Conservation (phyloP, 2,888 invertebrate species). For the Netelia melanura region DNA sequence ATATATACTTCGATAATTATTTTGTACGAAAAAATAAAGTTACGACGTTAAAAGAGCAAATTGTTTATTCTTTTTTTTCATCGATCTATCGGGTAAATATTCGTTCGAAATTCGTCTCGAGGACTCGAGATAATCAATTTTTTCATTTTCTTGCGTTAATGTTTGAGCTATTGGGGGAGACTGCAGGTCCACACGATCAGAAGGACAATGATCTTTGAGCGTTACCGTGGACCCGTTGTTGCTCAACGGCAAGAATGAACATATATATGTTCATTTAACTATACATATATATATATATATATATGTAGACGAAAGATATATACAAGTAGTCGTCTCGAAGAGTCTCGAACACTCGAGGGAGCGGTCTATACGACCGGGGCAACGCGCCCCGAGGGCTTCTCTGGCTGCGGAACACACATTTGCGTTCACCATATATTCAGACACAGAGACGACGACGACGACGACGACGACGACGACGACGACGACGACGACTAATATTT, state of each 20-base stretch:
- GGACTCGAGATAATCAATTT: background rate
- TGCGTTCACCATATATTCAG: slow-evolving; percentile 29
- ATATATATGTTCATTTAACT: background rate
- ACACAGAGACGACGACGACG: slow-evolving; percentile 13
- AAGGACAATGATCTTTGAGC: slow-evolving; percentile 77
- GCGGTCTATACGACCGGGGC: slow-evolving; percentile 67
- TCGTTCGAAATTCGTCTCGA: background rate
- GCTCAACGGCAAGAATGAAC: slow-evolving; percentile 65
- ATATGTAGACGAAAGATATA: background rate
- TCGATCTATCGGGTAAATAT: background rate
- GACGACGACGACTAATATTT: slow-evolving; percentile 75
- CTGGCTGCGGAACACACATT: slow-evolving; percentile 50
- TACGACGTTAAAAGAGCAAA: background rate
- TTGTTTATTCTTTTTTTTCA: background rate
- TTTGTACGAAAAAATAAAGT: background rate
- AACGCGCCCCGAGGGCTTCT: slow-evolving; percentile 53
- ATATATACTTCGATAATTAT: background rate
- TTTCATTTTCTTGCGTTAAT: slow-evolving; percentile 1
- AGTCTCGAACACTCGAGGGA: slow-evolving; percentile 71
- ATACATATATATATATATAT: background rate
- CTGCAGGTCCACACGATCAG: slow-evolving; percentile 29
- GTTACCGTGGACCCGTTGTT: slow-evolving; percentile 69
- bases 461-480: slow-evolving; percentile 69
- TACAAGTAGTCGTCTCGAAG: slow-evolving; percentile 24
- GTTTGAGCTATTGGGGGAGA: background rate